Conservation (phyloP, 2,113 vertebrate genomes). For the Halichoerus grypus region DNA sequence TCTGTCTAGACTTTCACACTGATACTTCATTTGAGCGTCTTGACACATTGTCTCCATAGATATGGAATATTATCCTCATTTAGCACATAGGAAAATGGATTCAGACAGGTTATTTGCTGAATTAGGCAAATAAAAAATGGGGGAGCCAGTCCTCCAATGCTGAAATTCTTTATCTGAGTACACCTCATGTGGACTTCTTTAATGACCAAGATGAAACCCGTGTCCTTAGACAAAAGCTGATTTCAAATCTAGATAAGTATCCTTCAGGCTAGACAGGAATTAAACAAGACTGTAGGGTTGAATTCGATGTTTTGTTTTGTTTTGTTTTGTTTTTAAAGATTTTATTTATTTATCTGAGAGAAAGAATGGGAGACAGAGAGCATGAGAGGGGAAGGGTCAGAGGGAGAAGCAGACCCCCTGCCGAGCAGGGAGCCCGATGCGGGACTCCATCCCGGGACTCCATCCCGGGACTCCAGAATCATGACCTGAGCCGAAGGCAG, state of each 20-base stretch:
- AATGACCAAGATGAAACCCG: background rate
- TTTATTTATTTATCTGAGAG: too few species aligned
- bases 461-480: too few species aligned
- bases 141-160: background rate
- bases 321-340: too few species aligned
- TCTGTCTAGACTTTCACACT: constrained; percentile 3
- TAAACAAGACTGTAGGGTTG: background rate
- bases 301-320: background rate
- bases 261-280: background rate
- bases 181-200: background rate
- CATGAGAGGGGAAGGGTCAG: too few species aligned
- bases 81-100: background rate
- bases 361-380: too few species aligned
- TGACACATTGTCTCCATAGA: constrained; percentile 4
- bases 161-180: background rate
- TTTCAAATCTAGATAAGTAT: background rate
- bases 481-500: too few species aligned
- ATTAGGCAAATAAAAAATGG: constrained; percentile 29
- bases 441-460: too few species aligned
- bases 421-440: too few species aligned
- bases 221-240: background rate
- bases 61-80: background rate
- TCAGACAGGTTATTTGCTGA: background rate
- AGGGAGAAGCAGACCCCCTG: too few species aligned
- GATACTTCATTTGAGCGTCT: constrained; percentile 8